Evolutionary conservation across 2,888 invertebrate species (phyloP).

Genomic region (Dexiosoma caninum): DNA sequence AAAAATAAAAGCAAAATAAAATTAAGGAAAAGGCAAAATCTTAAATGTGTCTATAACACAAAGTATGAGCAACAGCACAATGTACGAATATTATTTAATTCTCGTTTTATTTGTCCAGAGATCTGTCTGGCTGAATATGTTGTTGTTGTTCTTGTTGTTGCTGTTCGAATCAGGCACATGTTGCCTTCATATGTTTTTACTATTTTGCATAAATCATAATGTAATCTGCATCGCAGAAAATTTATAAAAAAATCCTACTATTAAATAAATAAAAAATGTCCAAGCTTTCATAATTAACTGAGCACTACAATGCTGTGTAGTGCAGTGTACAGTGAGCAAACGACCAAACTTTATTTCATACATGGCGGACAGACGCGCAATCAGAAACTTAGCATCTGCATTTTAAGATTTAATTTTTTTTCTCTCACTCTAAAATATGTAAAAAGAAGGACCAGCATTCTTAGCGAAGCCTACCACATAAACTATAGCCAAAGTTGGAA

Average conservation of each 20-base stretch:
- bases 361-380: conserved; percentile 67
- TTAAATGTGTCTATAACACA: conserved; percentile 5
- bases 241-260: conserved; percentile 47
- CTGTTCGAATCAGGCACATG: conserved; percentile 69
- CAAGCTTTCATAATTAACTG: conserved; percentile 78
- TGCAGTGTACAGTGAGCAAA: not conserved
- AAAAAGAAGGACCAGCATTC: conserved; percentile 62
- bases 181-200: conserved; percentile 76
- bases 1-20: too few relatives aligned
- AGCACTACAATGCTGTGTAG: conserved; percentile 65
- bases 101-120: conserved; percentile 15
- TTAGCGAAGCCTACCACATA: conserved; percentile 61
- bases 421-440: not conserved
- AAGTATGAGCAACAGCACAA: conserved; percentile 17
- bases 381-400: conserved; percentile 64
- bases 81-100: not conserved
- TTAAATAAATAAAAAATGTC: conserved; percentile 73
- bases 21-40: conserved; percentile 20
- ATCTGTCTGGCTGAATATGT: not conserved
- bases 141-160: conserved; percentile 5
- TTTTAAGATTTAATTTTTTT: conserved; percentile 18
- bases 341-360: conserved; percentile 28
- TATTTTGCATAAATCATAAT: conserved; percentile 78
- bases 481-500: conserved; percentile 59
- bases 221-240: conserved; percentile 76